Conservation (phyloP, 2,888 invertebrate species). For the Calliphora vomitoria region DNA sequence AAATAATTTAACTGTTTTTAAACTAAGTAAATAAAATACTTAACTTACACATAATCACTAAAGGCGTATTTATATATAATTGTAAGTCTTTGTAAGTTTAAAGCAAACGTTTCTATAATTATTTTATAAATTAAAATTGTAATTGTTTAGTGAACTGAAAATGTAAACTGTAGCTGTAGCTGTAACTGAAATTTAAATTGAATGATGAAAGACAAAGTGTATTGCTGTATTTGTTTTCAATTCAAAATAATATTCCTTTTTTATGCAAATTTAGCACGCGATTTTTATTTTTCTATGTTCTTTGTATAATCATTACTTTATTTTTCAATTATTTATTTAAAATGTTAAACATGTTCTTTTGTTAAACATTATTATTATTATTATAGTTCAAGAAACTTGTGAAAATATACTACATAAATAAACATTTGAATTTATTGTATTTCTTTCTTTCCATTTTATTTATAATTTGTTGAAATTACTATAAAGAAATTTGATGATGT, state of each 20-base stretch:
- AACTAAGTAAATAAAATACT: not conserved
- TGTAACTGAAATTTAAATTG: conserved; percentile 44
- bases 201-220: conserved; percentile 46
- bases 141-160: conserved; percentile 58
- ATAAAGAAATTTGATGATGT: conserved; percentile 32
- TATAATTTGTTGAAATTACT: not conserved
- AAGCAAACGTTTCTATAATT: conserved; percentile 25
- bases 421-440: conserved; percentile 15
- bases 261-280: conserved; percentile 66
- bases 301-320: not conserved
- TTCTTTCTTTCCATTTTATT: not conserved
- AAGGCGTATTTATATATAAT: conserved; percentile 36
- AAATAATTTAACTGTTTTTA: not conserved
- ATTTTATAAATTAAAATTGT: conserved; percentile 56
- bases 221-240: conserved; percentile 29
- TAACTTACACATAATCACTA: not conserved
- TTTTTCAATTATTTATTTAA: not conserved
- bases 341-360: conserved; percentile 41
- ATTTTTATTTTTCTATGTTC: conserved; percentile 26
- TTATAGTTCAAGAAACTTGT: conserved; percentile 46
- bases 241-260: conserved; percentile 35
- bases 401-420: conserved; percentile 14
- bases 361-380: conserved; percentile 41
- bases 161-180: no score
- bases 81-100: conserved; percentile 17